phyloP scores from a whole-genome alignment of 2,888 invertebrate genomes.

The Drosophila tripunctata region DNA sequence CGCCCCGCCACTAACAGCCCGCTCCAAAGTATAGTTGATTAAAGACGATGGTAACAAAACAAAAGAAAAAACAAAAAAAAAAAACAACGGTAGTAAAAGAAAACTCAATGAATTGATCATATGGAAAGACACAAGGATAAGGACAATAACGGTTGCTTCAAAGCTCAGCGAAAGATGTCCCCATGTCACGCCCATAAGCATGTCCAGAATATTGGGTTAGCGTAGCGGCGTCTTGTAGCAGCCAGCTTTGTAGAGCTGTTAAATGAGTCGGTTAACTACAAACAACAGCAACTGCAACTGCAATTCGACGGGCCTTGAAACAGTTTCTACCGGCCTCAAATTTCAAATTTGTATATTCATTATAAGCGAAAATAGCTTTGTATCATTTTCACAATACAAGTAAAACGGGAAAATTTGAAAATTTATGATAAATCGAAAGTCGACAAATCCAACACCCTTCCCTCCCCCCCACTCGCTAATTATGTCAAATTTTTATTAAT shows the following conservation, averaged over 20 bases:
- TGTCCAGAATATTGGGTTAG: not conserved
- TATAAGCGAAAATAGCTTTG: conserved; percentile 6
- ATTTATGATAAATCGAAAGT: not conserved
- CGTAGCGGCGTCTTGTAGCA: not conserved
- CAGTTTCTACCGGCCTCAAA: conserved; percentile 9
- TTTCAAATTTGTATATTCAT: conserved; percentile 12
- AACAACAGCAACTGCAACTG: not conserved
- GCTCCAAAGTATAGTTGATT: conserved; percentile 19
- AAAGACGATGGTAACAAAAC: conserved; percentile 15
- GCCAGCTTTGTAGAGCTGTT: no score
- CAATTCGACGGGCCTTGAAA: conserved; percentile 1
- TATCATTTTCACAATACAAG: not conserved
- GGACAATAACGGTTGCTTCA: conserved; percentile 39
- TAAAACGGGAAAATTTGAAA: not conserved
- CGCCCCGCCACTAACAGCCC: not conserved
- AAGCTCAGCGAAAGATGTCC: conserved; percentile 2
- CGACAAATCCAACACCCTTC: not conserved
- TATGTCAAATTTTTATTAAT: conserved; percentile 11
- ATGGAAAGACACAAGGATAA: conserved; percentile 33
- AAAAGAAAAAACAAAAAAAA: not conserved
- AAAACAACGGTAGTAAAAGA: not conserved
- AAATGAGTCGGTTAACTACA: no score
- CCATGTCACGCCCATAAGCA: not conserved
- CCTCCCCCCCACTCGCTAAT: not conserved
- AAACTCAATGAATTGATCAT: conserved; percentile 12